Evolutionary conservation across 2,888 invertebrate species (phyloP), one percentile per base, ranked within the genome.

Genomic region (Colletes collaris): DNA sequence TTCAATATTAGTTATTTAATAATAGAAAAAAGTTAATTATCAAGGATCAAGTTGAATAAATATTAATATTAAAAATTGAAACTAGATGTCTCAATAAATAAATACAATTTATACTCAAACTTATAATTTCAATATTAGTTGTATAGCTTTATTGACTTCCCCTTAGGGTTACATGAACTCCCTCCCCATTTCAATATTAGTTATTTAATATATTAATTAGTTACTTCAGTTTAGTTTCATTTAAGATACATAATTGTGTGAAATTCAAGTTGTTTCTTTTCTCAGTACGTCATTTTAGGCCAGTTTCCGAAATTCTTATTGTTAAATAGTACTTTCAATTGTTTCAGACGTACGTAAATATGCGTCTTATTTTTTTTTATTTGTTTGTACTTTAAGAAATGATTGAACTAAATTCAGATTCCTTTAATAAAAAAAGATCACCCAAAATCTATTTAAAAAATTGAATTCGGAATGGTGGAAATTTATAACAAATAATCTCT

Each of bases 401-500:
- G 35, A 35, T 70, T 19, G 8, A 70, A 52, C 35, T 46, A 16
- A 44, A 16, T 11, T 11, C 11, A 13, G 27, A 35, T 44, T 37
- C 44, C n/a, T 40, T 62, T 56, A 73, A 50, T 71, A 44, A 71
- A 71, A 16, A 50, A 65, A 40, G 16, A 65, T 53, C 11, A n/a
- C 37, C 16, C n/a, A 60, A 10, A 60, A 46, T 46, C 58, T 58
- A 37, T 13, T 7, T 6, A 58, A 40, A 10, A 16, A 10, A 0
- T 7, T 59, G 40, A n/a, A 16, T 40, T 63, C 19, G 27, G 13
- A 19, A 35, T 35, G 10, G 16, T n/a, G 62, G 11, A 49, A 27
- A 63, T 13, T 35, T 13, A 3, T 52, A 37, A 11, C 16, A 46
- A 46, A 46, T 46, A 37, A 35, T 64, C 10, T 37, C 13, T 52